phyloP scores from a whole-genome alignment of 2,797 vertebrate genomes.

The Epinephelus awoara region DNA sequence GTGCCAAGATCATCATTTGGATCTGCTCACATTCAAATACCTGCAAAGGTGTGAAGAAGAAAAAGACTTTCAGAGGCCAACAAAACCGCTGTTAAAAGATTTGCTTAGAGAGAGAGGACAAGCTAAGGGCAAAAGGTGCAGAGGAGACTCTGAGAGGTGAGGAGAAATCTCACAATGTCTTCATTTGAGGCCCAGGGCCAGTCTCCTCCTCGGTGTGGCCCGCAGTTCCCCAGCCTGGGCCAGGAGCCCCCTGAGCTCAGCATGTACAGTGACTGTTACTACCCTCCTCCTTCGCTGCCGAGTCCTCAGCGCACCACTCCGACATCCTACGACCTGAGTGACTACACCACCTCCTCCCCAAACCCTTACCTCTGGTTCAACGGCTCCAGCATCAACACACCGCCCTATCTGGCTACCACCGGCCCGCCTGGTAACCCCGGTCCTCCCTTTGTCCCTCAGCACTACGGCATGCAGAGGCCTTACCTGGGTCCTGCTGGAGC shows the following conservation, averaged over 20 bases:
- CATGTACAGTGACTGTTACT: constrained; percentile 96
- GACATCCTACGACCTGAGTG: constrained; percentile 91
- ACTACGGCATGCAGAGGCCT: constrained; percentile 95
- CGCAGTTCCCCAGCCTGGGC: constrained; percentile 95
- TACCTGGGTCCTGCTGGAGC: constrained; percentile 89
- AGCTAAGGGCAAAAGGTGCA: constrained; percentile 22
- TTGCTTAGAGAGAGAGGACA: constrained; percentile 30
- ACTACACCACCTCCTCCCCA: constrained; percentile 89
- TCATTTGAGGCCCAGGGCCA: constrained; percentile 92
- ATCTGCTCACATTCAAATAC: constrained; percentile 24
- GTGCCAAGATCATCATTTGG: constrained; percentile 13
- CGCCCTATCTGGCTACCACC: constrained; percentile 80
- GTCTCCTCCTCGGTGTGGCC: constrained; percentile 94
- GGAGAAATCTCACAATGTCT: constrained; percentile 87
- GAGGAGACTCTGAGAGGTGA: constrained; percentile 53
- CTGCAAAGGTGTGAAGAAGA: constrained; percentile 37
- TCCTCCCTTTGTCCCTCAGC: constrained; percentile 93
- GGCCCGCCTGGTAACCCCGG: constrained; percentile 83
- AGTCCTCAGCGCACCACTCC: constrained; percentile 92
- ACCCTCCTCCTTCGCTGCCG: constrained; percentile 93
- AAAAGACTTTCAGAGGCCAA: constrained; percentile 30
- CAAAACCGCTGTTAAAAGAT: constrained; percentile 15
- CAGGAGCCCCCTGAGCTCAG: constrained; percentile 97
- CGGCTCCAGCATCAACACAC: constrained; percentile 83
- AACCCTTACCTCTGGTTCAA: constrained; percentile 95